Evolutionary conservation across 53 echinoderm and acorn worm genomes (phyloP).

Genomic region (Echinometra lucunter): DNA sequence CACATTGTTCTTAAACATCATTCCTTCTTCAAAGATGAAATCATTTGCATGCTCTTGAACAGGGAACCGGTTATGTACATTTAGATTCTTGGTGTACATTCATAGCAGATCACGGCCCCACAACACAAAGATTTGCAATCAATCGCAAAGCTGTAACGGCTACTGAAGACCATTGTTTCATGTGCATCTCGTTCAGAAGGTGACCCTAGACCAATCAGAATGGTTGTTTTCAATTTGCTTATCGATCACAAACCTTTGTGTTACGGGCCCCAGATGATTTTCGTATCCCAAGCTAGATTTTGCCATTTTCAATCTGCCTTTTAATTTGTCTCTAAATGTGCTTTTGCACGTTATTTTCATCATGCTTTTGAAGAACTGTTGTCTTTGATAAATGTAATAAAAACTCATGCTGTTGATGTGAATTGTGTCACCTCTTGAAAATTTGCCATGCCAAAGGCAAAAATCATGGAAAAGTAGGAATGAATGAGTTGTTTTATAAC

Average conservation of each 20-base stretch:
- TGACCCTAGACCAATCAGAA: too few relatives aligned
- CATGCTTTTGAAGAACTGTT: background rate
- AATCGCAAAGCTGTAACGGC: too few relatives aligned
- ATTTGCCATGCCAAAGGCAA: background rate
- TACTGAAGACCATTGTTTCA: too few relatives aligned
- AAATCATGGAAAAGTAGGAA: background rate
- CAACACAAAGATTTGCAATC: too few relatives aligned
- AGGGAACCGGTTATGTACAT: too few relatives aligned
- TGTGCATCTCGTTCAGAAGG: too few relatives aligned
- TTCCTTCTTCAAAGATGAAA: background rate
- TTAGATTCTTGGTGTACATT: too few relatives aligned
- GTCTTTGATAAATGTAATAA: background rate
- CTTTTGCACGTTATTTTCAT: background rate
- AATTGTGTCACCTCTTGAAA: background rate
- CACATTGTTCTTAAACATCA: background rate
- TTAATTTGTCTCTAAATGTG: background rate
- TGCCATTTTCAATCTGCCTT: constrained; percentile 23
- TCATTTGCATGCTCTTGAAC: background rate
- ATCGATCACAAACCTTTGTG: too few relatives aligned
- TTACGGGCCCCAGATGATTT: background rate
- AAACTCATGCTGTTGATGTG: background rate
- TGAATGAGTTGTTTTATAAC: constrained; percentile 53
- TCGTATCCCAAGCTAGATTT: background rate
- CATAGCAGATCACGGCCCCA: too few relatives aligned
- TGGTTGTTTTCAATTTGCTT: too few relatives aligned